phyloP scores from a whole-genome alignment of 2,113 vertebrate species.

The Periophthalmus modestus region DNA sequence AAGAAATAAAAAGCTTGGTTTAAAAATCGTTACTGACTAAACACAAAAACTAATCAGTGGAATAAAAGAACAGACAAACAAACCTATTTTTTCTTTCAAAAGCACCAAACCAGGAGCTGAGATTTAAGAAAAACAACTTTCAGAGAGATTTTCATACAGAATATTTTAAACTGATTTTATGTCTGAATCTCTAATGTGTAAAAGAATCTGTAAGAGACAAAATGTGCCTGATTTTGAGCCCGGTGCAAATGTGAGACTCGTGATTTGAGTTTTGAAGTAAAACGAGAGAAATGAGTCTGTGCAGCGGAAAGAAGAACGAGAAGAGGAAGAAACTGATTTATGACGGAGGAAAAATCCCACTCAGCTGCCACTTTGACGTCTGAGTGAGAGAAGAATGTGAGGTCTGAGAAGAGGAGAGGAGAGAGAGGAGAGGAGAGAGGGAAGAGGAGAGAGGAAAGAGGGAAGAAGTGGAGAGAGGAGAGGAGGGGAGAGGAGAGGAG shows the following conservation, averaged over 20 bases:
- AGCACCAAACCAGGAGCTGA: neutral
- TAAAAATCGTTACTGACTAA: no score
- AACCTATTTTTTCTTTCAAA: neutral
- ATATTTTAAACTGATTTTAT: no score
- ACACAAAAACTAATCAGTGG: no score
- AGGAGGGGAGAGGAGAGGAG: no score
- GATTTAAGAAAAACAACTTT: neutral
- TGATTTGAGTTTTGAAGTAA: neutral
- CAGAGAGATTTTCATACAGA: no score
- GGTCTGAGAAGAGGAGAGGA: neutral
- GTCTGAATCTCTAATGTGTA: no score
- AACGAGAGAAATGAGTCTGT: neutral
- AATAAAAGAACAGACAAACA: no score
- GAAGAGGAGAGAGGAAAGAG: neutral
- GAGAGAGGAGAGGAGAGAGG: neutral
- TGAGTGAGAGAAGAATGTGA: constrained; percentile 7
- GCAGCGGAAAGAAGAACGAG: neutral
- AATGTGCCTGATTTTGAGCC: no score
- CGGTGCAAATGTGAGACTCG: no score
- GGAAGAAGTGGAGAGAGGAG: neutral
- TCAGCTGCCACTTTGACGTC: neutral
- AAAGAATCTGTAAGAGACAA: no score
- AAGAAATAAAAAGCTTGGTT: no score
- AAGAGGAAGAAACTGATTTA: constrained; percentile 3
- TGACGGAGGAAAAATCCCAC: neutral